Evolutionary conservation across 2,888 invertebrate species (phyloP).

Genomic region (Synergus gifuensis): DNA sequence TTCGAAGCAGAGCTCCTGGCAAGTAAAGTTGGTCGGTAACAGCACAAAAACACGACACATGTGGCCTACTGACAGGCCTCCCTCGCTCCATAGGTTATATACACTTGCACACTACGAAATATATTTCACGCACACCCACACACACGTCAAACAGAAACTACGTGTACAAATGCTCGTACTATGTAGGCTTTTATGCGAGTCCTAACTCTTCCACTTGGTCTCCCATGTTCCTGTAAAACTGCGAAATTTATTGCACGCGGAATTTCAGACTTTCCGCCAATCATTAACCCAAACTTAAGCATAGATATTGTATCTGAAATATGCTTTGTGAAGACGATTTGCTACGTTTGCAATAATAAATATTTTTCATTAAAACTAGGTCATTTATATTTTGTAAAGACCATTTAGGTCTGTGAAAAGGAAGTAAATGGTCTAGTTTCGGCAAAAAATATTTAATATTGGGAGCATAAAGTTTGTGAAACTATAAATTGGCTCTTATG

Average conservation of each 20-base stretch:
- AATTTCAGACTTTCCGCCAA: neutral
- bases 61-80: constrained; percentile 61
- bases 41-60: constrained; percentile 59
- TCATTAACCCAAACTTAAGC: neutral
- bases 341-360: too few relatives aligned
- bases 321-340: too few relatives aligned
- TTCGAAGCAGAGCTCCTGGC: constrained; percentile 47
- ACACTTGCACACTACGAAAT: constrained; percentile 1
- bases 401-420: too few relatives aligned
- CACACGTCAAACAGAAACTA: constrained; percentile 2
- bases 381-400: too few relatives aligned
- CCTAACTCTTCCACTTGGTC: constrained; percentile 7
- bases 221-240: constrained; percentile 1
- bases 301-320: neutral
- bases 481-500: too few relatives aligned
- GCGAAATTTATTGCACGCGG: constrained; percentile 3
- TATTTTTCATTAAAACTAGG: too few relatives aligned
- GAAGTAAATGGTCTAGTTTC: too few relatives aligned
- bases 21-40: constrained; percentile 54
- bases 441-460: too few relatives aligned
- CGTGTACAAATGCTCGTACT: constrained; percentile 10
- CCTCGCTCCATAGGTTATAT: constrained; percentile 47
- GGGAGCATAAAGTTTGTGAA: too few relatives aligned
- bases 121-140: constrained; percentile 6
- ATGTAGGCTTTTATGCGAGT: neutral